These are phyloP conservation scores for Camelus bactrianus DNA, from an alignment of 2,113 vertebrate species.

Conservation along the genomic window DNA sequence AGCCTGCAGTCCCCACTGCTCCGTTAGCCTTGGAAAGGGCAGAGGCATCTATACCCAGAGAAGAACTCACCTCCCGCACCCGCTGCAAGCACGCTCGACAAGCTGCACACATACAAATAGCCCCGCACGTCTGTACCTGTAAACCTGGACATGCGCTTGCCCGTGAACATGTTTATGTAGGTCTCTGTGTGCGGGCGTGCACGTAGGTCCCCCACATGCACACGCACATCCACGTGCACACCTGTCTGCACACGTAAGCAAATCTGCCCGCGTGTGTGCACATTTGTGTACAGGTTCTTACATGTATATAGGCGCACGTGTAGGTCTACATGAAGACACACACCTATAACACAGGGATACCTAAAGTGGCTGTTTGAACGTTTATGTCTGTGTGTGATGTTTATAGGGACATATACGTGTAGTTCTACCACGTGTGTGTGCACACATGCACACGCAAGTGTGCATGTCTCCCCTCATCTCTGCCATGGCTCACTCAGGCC, in stretches of 20 bases:
- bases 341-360: accelerated
- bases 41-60: accelerated
- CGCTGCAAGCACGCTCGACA: neutral
- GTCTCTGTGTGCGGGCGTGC: neutral
- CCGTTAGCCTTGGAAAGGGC: neutral
- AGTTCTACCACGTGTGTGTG: neutral
- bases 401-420: too few species aligned
- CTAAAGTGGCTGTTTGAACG: accelerated
- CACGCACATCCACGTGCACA: accelerated
- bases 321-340: neutral
- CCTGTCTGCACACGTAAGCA: accelerated
- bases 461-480: accelerated
- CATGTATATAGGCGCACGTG: accelerated
- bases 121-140: accelerated
- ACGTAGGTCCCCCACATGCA: neutral
- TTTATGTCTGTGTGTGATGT: accelerated
- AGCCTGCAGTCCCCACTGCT: neutral
- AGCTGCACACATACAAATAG: accelerated
- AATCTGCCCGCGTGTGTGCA: accelerated
- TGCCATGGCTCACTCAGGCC: neutral
- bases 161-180: accelerated
- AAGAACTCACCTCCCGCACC: neutral
- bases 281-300: accelerated
- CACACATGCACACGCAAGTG: accelerated
- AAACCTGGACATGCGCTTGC: neutral